Evolutionary conservation across 1,140 invertebrate species (phyloP).

Genomic region (Drosophila melanica): DNA sequence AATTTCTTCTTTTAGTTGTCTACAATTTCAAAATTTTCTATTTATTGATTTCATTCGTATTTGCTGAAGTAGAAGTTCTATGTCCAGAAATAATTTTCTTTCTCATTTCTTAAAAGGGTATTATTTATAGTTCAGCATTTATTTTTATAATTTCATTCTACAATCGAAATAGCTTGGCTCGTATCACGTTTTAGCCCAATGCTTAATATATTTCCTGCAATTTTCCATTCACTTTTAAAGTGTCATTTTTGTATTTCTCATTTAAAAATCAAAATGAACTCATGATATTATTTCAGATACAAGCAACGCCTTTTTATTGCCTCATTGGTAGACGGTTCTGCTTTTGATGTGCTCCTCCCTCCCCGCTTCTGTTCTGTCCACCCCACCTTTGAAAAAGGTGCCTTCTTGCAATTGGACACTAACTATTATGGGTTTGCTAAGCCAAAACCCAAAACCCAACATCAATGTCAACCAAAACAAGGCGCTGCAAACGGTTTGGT

Average conservation of each 20-base stretch:
- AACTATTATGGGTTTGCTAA: constrained; percentile 22
- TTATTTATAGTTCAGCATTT: background rate
- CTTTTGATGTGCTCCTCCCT: no score
- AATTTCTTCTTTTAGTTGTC: no score
- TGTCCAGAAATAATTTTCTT: no score
- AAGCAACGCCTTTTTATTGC: constrained; percentile 5
- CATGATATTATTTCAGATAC: no score
- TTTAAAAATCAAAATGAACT: background rate
- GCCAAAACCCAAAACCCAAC: constrained; percentile 29
- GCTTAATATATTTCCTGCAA: background rate
- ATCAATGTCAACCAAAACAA: constrained; percentile 40
- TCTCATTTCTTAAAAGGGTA: background rate
- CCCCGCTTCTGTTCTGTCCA: background rate
- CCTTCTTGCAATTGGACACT: constrained; percentile 37
- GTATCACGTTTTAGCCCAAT: background rate
- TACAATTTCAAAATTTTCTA: no score
- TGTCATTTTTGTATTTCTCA: no score
- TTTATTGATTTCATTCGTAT: no score
- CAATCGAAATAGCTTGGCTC: background rate
- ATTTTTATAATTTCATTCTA: background rate
- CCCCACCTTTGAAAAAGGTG: background rate
- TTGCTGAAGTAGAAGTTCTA: no score
- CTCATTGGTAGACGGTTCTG: constrained; percentile 1
- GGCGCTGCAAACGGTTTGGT: background rate
- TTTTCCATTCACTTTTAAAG: constrained; percentile 6